Evolutionary conservation across 1,140 invertebrate species (phyloP), one percentile per base, ranked within the genome.

Genomic region (Holotrichia oblita): DNA sequence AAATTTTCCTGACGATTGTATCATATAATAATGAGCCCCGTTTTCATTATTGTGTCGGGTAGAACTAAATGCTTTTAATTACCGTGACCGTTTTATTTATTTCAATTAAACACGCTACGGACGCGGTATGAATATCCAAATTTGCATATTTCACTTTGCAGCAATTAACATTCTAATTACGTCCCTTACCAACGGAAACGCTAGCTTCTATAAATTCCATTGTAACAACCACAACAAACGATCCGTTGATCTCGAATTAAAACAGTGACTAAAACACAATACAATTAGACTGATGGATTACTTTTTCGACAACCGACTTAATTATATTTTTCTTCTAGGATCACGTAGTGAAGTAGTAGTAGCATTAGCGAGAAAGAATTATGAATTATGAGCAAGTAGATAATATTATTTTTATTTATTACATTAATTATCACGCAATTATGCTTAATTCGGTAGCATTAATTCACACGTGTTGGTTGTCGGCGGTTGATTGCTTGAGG

Each of bases 141-240:
- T 69, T 69, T 69, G 61, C 61, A 69, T 69, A 69, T 69, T 69
- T 69, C 61, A 69, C 61, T 69, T 69, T 69, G 61, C 61, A 27
- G 20, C 22, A 69, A 69, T 69, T 69, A 69, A 69, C 61, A 69
- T 69, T 69, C 61, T 69, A 69, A 69, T 69, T 69, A 69, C 27
- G 22, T 22, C 8, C 22, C 61, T 69, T 69, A 20, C 14, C 17
- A 69, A 69, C 61, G 61, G 61, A 69, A 69, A 69, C 61, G 61
- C 61, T 9, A 14, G 17, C 12, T 14, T 69, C 61, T 0, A 69
- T 69, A 69, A 69, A 69, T 69, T 69, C 22, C 24, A 27, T 10
- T 69, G 6, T 27, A 9, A 69, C 48, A 34, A 27, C 61, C 20
- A n/a, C 8, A 69, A 69, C 61, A 69, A 14, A 34, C 22, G 61